Conservation (phyloP, 2,113 vertebrate species). For the Nanorana parkeri region DNA sequence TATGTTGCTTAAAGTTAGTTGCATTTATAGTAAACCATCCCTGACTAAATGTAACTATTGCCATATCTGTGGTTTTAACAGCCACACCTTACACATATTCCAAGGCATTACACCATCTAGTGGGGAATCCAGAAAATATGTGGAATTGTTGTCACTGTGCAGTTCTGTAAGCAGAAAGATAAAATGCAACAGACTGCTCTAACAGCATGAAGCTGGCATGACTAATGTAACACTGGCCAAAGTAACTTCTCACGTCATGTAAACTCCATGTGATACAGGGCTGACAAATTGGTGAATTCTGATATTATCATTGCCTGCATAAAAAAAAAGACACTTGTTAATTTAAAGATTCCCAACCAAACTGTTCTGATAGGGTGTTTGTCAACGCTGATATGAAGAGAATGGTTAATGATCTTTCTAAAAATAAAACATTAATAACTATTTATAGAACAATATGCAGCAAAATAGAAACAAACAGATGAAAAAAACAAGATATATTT, state of each 20-base stretch:
- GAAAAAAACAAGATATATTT: too few species aligned
- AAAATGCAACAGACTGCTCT: not conserved
- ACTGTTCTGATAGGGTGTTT: too few species aligned
- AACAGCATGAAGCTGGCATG: conserved; percentile 25
- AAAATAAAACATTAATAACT: too few species aligned
- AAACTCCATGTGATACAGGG: conserved; percentile 20
- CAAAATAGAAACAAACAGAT: too few species aligned
- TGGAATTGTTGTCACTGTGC: not conserved
- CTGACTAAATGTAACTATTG: too few species aligned
- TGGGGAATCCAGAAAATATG: not conserved
- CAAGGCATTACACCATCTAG: not conserved
- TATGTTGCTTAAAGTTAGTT: too few species aligned
- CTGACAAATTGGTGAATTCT: conserved; percentile 8
- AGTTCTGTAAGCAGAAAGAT: not conserved
- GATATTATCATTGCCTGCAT: not conserved
- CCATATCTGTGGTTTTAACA: too few species aligned
- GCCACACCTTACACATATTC: not conserved
- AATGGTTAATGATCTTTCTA: too few species aligned
- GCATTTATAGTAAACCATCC: too few species aligned
- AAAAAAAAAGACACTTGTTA: not conserved
- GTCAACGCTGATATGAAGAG: too few species aligned
- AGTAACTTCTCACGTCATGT: conserved; percentile 6
- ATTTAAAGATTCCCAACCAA: too few species aligned
- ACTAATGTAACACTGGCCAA: conserved; percentile 15
- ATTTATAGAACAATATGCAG: too few species aligned